Conservation (phyloP, 2,888 invertebrate genomes). For the Criorhina ranunculi region DNA sequence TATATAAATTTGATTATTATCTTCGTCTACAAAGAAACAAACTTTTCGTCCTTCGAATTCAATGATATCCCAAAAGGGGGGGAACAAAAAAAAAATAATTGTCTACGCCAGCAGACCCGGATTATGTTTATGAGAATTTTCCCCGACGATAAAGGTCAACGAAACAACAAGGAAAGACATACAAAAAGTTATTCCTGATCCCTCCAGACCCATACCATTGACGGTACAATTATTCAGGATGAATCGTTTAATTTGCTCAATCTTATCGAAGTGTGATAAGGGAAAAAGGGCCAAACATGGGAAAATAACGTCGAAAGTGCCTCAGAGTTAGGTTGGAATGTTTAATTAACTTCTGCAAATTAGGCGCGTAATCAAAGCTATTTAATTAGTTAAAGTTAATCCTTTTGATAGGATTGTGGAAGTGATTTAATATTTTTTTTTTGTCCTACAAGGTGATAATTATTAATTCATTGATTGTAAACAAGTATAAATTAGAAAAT, state of each 20-base stretch:
- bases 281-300: neutral
- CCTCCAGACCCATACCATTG: neutral
- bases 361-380: neutral
- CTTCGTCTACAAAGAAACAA: constrained; percentile 1
- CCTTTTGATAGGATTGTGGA: neutral
- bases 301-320: neutral
- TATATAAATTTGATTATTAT: constrained; percentile 19
- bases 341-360: constrained; percentile 9
- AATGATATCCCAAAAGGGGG: neutral
- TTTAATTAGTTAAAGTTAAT: neutral
- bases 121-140: constrained; percentile 18
- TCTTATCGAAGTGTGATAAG: constrained; percentile 16
- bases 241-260: constrained; percentile 39
- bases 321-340: constrained; percentile 3
- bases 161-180: neutral
- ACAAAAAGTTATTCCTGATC: neutral
- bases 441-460: neutral
- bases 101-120: constrained; percentile 19
- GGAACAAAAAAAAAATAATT: neutral
- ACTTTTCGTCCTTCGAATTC: constrained; percentile 3
- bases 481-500: no score
- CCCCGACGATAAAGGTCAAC: constrained; percentile 12
- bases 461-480: no score
- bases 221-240: constrained; percentile 27
- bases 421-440: neutral